Conservation (phyloP, 2,113 vertebrate genomes). For the Microcebus griseorufus region DNA sequence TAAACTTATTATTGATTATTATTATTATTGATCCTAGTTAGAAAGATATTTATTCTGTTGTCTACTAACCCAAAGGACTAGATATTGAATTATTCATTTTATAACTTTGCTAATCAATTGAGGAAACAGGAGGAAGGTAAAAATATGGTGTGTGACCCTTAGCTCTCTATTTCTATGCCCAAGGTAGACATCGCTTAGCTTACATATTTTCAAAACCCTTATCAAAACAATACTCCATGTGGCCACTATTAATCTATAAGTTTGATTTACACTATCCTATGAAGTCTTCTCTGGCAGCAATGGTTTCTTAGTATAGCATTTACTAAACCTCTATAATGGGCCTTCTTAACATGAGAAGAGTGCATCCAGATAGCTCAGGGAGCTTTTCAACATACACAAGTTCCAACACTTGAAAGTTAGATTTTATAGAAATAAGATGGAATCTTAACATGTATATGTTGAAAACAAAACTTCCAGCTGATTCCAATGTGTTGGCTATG, state of each 20-base stretch:
- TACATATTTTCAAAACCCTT: background rate
- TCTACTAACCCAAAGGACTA: background rate
- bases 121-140: background rate
- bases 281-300: background rate
- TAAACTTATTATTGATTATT: background rate
- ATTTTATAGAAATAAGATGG: background rate
- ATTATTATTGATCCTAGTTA: background rate
- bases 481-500: background rate
- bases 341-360: background rate
- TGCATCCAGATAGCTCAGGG: background rate
- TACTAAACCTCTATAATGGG: background rate
- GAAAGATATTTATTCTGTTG: background rate
- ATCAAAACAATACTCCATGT: background rate
- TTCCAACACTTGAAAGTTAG: background rate
- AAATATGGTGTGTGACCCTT: background rate
- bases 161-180: background rate
- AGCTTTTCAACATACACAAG: background rate
- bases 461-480: background rate
- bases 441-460: background rate
- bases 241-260: background rate
- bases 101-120: background rate
- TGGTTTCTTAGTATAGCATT: background rate
- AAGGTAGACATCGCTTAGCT: background rate
- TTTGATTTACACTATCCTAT: no score
- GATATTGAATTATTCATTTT: background rate